These are phyloP conservation scores for Leiothrix lutea DNA, from an alignment of 2,113 vertebrate genomes.

Conservation along the genomic window DNA sequence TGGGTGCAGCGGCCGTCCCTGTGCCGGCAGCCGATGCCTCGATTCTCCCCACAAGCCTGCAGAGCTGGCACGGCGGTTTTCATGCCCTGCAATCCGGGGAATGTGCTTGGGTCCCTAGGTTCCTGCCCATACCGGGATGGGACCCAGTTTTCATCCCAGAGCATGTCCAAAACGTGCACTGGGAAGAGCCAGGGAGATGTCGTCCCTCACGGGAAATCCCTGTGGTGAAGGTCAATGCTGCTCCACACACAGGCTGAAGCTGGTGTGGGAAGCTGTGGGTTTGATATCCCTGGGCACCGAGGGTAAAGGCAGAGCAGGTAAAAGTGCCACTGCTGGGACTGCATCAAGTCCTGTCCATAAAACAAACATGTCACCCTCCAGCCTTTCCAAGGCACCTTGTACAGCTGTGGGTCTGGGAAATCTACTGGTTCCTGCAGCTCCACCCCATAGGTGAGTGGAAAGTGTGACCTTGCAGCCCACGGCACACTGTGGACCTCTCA, in stretches of 20 bases:
- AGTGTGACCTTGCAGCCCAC: fast-evolving
- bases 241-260: fast-evolving
- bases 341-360: not conserved
- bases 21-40: too few relatives aligned
- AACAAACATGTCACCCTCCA: fast-evolving
- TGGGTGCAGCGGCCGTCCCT: not conserved
- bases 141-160: not conserved
- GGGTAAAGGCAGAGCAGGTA: not conserved
- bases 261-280: not conserved
- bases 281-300: fast-evolving
- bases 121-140: fast-evolving
- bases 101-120: not conserved
- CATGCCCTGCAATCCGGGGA: too few relatives aligned
- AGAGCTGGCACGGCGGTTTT: not conserved
- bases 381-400: not conserved
- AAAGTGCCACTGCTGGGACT: not conserved
- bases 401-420: fast-evolving
- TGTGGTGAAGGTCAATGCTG: fast-evolving
- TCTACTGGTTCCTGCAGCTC: not conserved
- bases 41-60: fast-evolving
- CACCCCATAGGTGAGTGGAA: fast-evolving
- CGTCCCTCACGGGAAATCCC: fast-evolving
- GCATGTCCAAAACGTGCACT: fast-evolving
- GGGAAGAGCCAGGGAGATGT: fast-evolving
- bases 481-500: fast-evolving